These are phyloP conservation scores for Gila orcuttii DNA, from an alignment of 2,113 vertebrate species.

Conservation along the genomic window DNA sequence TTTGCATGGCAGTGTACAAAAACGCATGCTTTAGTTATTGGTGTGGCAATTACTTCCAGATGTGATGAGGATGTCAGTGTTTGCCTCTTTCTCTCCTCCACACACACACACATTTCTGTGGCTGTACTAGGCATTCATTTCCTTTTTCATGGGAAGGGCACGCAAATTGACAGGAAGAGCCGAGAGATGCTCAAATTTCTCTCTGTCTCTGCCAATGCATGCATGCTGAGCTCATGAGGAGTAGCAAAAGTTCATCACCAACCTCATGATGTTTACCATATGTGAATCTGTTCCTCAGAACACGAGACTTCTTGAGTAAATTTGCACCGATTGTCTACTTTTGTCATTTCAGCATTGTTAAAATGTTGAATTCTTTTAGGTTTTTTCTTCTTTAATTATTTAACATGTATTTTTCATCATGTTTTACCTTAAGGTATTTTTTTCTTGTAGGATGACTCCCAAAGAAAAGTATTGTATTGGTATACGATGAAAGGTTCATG, in stretches of 20 bases:
- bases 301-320: background rate
- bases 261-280: constrained; percentile 19
- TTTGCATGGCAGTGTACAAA: constrained; percentile 44
- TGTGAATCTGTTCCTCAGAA: constrained; percentile 32
- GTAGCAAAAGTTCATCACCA: constrained; percentile 17
- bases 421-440: background rate
- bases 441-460: background rate
- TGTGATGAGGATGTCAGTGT: constrained; percentile 42
- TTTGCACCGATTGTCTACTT: background rate
- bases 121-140: constrained; percentile 37
- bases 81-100: background rate
- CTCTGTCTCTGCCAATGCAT: constrained; percentile 30
- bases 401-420: background rate
- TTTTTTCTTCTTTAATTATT: background rate
- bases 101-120: constrained; percentile 2
- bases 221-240: constrained; percentile 24
- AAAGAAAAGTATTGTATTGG: background rate
- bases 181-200: constrained; percentile 6
- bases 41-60: constrained; percentile 57
- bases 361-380: background rate
- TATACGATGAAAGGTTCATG: background rate
- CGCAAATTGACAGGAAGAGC: constrained; percentile 19
- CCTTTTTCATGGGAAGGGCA: constrained; percentile 21
- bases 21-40: constrained; percentile 51
- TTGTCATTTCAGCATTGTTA: background rate